Base-by-base conservation (phyloP, 2,113 vertebrate species). In the Tupaia chinensis region DNA sequence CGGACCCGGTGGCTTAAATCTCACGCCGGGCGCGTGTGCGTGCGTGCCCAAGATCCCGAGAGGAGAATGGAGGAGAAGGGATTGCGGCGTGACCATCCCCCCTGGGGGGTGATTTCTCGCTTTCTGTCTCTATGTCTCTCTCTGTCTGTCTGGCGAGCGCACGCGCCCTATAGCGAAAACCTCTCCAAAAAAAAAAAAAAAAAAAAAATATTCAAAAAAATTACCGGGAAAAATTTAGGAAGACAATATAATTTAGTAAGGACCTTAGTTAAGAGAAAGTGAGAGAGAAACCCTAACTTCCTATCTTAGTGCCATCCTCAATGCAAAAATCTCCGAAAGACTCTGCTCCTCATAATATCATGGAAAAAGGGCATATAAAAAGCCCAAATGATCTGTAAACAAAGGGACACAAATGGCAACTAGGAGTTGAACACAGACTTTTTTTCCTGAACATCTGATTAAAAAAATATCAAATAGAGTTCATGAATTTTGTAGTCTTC, bases 171-270 rank as follows among this genome's bases (percentile, higher is more conserved):
- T n/a, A n/a, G n/a, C n/a, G n/a, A n/a, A n/a, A n/a, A n/a, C n/a
- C n/a, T n/a, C n/a, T n/a, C n/a, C n/a, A n/a, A n/a, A n/a, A n/a
- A n/a, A n/a, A n/a, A n/a, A n/a, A n/a, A n/a, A n/a, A n/a, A n/a
- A n/a, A n/a, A n/a, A n/a, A n/a, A n/a, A n/a, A n/a, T 79, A 78
- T 85, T 93, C n/a, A 82, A 74, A 94, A 94, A 97, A 97, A 97
- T 95, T 94, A 95, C 15, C 95, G 85, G 61, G 76, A 81, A 89
- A 94, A 92, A 80, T 70, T 91, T 94, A 84, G 54, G 68, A 93
- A 95, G 74, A 65, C 70, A 94, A 87, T 95, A 34, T 85, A 92
- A 97, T 93, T 95, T 85, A 87, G 56, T 77, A 74, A 91, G 84
- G 17, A 93, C 19, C 3, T 88, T 74, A 60, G 84, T 93, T 91